A percentile compares a stretch with the other conserved stretches of the same genome.
Evolutionary conservation across 2,888 invertebrate genomes (phyloP).

Genomic region (Pelosia muscerda): DNA sequence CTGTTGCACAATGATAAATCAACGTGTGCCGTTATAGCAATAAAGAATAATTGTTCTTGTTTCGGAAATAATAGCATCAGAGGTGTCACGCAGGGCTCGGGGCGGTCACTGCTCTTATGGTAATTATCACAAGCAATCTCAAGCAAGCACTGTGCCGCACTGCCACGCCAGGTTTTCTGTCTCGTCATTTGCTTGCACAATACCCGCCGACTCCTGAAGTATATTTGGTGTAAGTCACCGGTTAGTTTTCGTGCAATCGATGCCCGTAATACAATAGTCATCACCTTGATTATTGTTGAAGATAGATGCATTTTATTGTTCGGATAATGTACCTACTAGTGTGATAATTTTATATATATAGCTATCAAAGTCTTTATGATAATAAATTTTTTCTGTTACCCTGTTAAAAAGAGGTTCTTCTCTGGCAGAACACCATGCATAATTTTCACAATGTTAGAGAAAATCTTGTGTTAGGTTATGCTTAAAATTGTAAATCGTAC

Average conservation of each 20-base stretch:
- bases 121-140: constrained; percentile 56
- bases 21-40: constrained; percentile 56
- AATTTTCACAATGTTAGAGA: no score
- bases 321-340: constrained; percentile 27
- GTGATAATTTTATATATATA: constrained; percentile 13
- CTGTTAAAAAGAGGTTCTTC: no score
- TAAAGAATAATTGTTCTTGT: constrained; percentile 65
- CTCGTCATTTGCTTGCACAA: constrained; percentile 71
- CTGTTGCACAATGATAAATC: constrained; percentile 48
- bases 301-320: constrained; percentile 24
- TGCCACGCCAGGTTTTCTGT: constrained; percentile 57
- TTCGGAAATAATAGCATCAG: constrained; percentile 62
- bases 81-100: constrained; percentile 64
- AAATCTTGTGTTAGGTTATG: no score
- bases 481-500: no score
- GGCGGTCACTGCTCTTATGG: constrained; percentile 72
- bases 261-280: constrained; percentile 45
- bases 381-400: no score
- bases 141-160: neutral
- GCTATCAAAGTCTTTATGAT: no score
- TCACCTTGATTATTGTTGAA: constrained; percentile 16
- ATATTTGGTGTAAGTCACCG: constrained; percentile 54
- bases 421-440: no score
- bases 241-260: constrained; percentile 56
- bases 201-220: constrained; percentile 53